These are phyloP conservation scores for rabbit (Oryctolagus cuniculus) DNA, from an alignment of 2,113 vertebrate species.

Conservation along the genomic window mOryCun1.1 NC_091435.1:169984501-169985000, in stretches of 20 bases:
- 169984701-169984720: too few relatives aligned
- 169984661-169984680: too few relatives aligned
- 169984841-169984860: background rate
- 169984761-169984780: too few relatives aligned
- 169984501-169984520: background rate
- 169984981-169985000: constrained; percentile 34
- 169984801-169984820: too few relatives aligned
- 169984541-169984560: constrained; percentile 2
- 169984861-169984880: background rate
- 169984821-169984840: too few relatives aligned
- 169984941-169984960: background rate
- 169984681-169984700: too few relatives aligned
- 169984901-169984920: background rate
- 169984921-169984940: constrained; percentile 14
- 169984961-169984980: background rate
- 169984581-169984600: constrained; percentile 40
- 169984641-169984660: too few relatives aligned
- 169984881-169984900: background rate
- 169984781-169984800: too few relatives aligned
- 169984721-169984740: too few relatives aligned
- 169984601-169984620: constrained; percentile 25
- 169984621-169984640: too few relatives aligned
- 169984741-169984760: too few relatives aligned
- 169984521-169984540: constrained; percentile 53
- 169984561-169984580: constrained; percentile 34